phyloP scores from a whole-genome alignment of 2,797 vertebrate genomes.

The Euphonia xanthogaster region DNA sequence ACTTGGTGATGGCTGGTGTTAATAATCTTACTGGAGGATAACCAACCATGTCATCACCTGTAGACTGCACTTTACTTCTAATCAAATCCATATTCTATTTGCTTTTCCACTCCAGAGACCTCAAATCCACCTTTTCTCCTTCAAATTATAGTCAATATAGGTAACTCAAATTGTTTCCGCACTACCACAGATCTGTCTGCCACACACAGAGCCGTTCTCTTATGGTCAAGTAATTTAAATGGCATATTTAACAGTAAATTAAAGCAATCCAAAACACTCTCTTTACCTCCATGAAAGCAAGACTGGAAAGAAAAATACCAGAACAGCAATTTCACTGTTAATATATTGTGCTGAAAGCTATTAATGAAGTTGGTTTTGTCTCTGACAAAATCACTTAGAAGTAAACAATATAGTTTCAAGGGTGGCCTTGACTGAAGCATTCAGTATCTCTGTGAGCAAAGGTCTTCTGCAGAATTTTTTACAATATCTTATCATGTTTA shows the following conservation, averaged over 20 bases:
- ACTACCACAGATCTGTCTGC: neutral
- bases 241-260: neutral
- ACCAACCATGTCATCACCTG: neutral
- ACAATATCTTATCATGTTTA: neutral
- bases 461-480: neutral
- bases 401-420: neutral
- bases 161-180: neutral
- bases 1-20: neutral
- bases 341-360: neutral
- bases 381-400: neutral
- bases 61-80: neutral
- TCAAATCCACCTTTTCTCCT: neutral
- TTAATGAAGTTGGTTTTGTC: neutral
- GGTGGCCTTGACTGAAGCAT: neutral
- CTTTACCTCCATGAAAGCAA: neutral
- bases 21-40: neutral
- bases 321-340: neutral
- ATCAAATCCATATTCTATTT: neutral
- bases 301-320: neutral
- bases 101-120: neutral
- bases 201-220: neutral
- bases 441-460: neutral
- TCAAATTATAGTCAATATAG: neutral
- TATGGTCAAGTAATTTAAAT: neutral
- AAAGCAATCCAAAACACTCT: neutral